Evolutionary conservation across 2,113 vertebrate genomes (phyloP), one percentile per base, ranked within the genome.

Genomic region (Leptobrachium leishanense): DNA sequence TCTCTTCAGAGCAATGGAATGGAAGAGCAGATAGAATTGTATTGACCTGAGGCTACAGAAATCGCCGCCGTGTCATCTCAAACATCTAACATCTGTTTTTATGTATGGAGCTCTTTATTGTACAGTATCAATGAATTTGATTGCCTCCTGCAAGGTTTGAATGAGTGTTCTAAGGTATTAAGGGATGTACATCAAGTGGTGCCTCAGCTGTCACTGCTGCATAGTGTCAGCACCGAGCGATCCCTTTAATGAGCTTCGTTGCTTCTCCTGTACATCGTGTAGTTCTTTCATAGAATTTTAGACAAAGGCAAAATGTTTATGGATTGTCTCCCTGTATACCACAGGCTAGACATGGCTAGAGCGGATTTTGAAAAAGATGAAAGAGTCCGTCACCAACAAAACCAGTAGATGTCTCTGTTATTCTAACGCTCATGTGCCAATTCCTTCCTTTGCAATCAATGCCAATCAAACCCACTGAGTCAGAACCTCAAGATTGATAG

Each of bases 361-460:
- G 46, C n/a, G 55, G 68, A 71, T 70, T 70, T 31, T 77, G 50
- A 10, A 44, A 64, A 46, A 63, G 68, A 77, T 77, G 15, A 77
- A 68, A 84, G 81, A 71, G 86, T 82, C 76, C 50, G 2, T 83
- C 72, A 74, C 75, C 65, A 87, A 77, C 70, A 75, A 77, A 82
- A 79, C 70, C 31, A 75, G 40, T 77, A 70, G 0, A 20, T 84
- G 70, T 59, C 83, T 83, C 77, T 82, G 69, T 85, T 84, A 69
- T 73, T 82, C 77, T 0, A 10, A 41, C 53, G 72, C 9, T 54
- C 6, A 1, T n/a, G 40, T 77, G 75, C 65, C 75, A 77, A 66
- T 75, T 12, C 59, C 20, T 75, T 75, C 64, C 65, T 68, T 39
- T 59, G 43, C 43, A 66, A 63, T 2, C 10, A 68, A 68, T 43